phyloP scores from a whole-genome alignment of 2,797 vertebrate species.

The Tragopan temminckii region DNA sequence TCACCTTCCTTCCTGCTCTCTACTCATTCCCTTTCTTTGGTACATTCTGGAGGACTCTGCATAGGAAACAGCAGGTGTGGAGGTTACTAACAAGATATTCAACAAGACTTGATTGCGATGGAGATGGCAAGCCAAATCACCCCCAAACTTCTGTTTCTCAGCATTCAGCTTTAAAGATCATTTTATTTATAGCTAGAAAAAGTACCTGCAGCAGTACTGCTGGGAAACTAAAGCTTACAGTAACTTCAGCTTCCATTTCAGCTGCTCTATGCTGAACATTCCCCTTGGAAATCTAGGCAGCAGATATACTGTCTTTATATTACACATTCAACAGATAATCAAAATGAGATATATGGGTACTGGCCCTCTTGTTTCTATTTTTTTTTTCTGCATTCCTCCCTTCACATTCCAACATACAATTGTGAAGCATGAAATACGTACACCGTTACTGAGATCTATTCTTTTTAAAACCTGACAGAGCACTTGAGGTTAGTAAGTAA shows the following conservation, averaged over 20 bases:
- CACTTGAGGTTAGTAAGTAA: slow-evolving; percentile 13
- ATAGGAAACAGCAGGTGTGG: background rate
- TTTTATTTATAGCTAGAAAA: slow-evolving; percentile 68
- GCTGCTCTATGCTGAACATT: background rate
- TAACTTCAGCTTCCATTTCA: slow-evolving; percentile 33
- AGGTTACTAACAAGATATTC: slow-evolving; percentile 13
- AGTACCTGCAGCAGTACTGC: slow-evolving; percentile 44
- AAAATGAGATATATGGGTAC: background rate
- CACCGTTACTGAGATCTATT: background rate
- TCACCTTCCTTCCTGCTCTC: background rate
- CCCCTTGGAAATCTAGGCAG: background rate
- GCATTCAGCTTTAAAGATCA: slow-evolving; percentile 35
- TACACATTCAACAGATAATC: background rate
- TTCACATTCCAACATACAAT: background rate
- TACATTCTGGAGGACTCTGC: background rate
- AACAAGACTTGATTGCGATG: background rate
- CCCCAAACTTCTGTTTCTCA: slow-evolving; percentile 38
- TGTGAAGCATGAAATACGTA: slow-evolving; percentile 4
- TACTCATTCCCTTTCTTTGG: background rate
- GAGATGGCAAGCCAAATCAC: background rate
- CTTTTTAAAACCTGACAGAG: slow-evolving; percentile 16
- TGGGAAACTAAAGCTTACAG: slow-evolving; percentile 26
- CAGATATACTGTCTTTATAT: background rate
- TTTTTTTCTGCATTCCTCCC: background rate
- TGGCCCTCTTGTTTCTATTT: slow-evolving; percentile 21